A percentile compares a stretch with the other conserved stretches of the same genome.
phyloP scores from a whole-genome alignment of 2,888 invertebrate species.

The Apotomis capreana region DNA sequence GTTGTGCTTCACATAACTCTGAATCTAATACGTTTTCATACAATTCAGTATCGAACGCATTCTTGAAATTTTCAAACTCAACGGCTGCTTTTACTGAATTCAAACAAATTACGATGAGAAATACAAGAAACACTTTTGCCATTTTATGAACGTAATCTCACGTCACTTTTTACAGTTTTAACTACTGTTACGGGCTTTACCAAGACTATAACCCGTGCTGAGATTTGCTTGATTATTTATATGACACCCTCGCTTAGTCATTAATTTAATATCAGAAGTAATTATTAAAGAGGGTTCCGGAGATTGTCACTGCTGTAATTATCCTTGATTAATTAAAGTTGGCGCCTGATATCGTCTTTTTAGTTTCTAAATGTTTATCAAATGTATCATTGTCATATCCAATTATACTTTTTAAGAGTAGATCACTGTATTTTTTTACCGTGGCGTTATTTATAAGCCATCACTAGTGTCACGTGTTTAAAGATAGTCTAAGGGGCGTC shows the following conservation, averaged over 20 bases:
- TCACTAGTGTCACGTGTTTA: no score
- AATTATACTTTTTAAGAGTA: no score
- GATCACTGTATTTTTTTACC: no score
- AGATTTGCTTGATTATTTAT: constrained; percentile 14
- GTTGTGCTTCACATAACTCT: constrained; percentile 62
- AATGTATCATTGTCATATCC: no score
- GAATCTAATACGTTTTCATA: constrained; percentile 63
- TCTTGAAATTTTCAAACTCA: constrained; percentile 48
- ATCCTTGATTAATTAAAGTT: no score
- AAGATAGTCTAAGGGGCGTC: no score
- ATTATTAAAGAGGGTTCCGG: constrained; percentile 10
- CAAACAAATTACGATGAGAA: constrained; percentile 16
- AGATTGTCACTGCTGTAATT: neutral
- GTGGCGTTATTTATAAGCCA: no score
- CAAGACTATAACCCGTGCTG: constrained; percentile 3
- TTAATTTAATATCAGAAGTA: constrained; percentile 2
- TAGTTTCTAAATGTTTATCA: no score
- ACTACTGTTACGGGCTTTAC: neutral
- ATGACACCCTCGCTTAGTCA: neutral
- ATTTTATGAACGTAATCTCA: constrained; percentile 2
- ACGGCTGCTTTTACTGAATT: constrained; percentile 37
- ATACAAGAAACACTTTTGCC: constrained; percentile 23
- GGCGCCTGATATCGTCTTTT: no score
- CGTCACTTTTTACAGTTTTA: neutral
- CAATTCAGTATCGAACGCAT: constrained; percentile 60